A percentile compares a stretch with the other conserved stretches of the same genome.
Evolutionary conservation across 1,140 invertebrate genomes (phyloP).

Genomic region (Euwallacea similis): DNA sequence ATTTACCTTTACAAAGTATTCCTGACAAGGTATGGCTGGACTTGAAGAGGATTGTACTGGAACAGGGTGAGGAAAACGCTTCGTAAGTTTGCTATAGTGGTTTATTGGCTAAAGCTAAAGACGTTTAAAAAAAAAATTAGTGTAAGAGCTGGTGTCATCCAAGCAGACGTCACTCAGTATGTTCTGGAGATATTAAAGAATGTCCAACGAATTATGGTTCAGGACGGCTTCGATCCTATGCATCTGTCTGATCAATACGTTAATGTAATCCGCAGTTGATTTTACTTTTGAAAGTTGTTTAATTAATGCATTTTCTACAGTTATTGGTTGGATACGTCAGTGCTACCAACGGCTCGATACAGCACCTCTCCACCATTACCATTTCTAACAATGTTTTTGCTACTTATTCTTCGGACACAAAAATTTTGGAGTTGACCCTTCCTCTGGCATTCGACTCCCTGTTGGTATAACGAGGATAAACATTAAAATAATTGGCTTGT

Average conservation of each 20-base stretch:
- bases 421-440: slow-evolving; percentile 18
- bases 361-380: slow-evolving; percentile 35
- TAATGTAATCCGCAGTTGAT: slow-evolving; percentile 13
- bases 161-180: slow-evolving; percentile 29
- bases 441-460: slow-evolving; percentile 34
- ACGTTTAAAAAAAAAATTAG: no score
- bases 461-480: slow-evolving; percentile 17
- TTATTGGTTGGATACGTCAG: slow-evolving; percentile 6
- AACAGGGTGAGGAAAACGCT: neutral
- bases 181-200: slow-evolving; percentile 20
- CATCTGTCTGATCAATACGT: slow-evolving; percentile 18
- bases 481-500: neutral
- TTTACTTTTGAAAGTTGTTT: neutral
- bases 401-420: slow-evolving; percentile 21
- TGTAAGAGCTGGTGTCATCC: slow-evolving; percentile 4
- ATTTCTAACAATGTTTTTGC: slow-evolving; percentile 16
- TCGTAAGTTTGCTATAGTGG: neutral
- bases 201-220: slow-evolving; percentile 10
- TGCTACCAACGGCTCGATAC: slow-evolving; percentile 32
- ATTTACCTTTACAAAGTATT: neutral
- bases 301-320: slow-evolving; percentile 15
- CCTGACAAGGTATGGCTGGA: neutral
- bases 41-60: neutral
- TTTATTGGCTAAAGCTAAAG: neutral
- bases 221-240: slow-evolving; percentile 28